Percentiles rank a stretch among this genome's conserved stretches.
phyloP scores from a whole-genome alignment of 2,113 vertebrate genomes.

The Ranitomeya variabilis region DNA sequence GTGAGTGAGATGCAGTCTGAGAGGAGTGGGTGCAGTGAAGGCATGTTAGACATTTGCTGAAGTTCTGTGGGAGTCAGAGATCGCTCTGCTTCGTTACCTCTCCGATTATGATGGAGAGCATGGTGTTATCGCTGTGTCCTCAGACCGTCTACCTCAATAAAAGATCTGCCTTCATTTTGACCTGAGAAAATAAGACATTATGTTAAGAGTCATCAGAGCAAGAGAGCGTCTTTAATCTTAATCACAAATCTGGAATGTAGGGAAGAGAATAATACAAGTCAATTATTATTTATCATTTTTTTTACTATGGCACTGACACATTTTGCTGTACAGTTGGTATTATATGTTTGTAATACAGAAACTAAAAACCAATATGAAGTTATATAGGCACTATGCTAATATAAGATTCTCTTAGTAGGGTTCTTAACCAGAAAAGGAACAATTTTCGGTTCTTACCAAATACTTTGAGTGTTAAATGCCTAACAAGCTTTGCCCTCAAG shows the following conservation, averaged over 20 bases:
- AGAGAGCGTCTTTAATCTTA: background rate
- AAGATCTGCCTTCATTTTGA: background rate
- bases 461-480: background rate
- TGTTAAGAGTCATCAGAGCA: background rate
- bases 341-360: background rate
- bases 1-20: background rate
- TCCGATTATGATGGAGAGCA: constrained; percentile 6
- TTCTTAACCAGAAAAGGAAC: background rate
- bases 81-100: constrained; percentile 2
- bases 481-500: background rate
- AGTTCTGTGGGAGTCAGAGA: background rate
- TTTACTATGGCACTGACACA: background rate
- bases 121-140: background rate
- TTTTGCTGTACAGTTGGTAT: background rate
- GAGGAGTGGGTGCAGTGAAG: background rate
- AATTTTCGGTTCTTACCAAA: background rate
- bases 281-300: background rate
- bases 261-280: background rate
- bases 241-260: background rate
- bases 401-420: too few relatives aligned
- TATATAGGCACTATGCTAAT: too few relatives aligned
- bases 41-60: background rate
- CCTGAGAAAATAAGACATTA: background rate
- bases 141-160: background rate
- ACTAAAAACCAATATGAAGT: too few relatives aligned